Evolutionary conservation across 2,797 vertebrate genomes (phyloP).

Genomic region (Muraenolepis orangiensis): DNA sequence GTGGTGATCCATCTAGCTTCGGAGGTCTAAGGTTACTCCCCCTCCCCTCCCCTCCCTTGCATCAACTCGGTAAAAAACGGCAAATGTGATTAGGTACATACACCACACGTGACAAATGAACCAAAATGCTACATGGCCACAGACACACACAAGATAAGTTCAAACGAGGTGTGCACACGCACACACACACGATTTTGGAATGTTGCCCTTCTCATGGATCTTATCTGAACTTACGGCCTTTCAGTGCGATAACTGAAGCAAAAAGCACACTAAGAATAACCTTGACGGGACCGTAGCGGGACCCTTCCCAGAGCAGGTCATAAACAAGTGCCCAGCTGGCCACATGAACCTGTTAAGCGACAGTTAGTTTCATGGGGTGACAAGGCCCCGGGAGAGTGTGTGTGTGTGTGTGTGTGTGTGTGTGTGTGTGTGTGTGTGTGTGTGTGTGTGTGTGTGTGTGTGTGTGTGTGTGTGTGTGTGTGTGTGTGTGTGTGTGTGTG

Average conservation of each 20-base stretch:
- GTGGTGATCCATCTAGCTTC: conserved; percentile 19
- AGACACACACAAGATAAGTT: neutral
- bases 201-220: neutral
- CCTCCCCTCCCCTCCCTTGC: neutral
- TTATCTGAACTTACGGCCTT: neutral
- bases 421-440: conserved; percentile 1
- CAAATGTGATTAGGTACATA: neutral
- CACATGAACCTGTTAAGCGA: neutral
- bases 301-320: conserved; percentile 13
- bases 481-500: neutral
- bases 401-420: conserved; percentile 2
- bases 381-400: neutral
- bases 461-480: conserved; percentile 5
- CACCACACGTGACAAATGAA: neutral
- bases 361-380: neutral
- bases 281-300: neutral
- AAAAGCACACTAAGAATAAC: conserved; percentile 3
- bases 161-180: too few species aligned
- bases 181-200: too few species aligned
- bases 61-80: neutral
- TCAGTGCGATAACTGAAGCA: neutral
- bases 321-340: conserved; percentile 20
- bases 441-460: neutral
- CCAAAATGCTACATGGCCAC: neutral
- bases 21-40: conserved; percentile 12